A percentile compares a stretch with the other conserved stretches of the same genome.
phyloP scores from a whole-genome alignment of 1,140 invertebrate species.

The Triops cancriformis region DNA sequence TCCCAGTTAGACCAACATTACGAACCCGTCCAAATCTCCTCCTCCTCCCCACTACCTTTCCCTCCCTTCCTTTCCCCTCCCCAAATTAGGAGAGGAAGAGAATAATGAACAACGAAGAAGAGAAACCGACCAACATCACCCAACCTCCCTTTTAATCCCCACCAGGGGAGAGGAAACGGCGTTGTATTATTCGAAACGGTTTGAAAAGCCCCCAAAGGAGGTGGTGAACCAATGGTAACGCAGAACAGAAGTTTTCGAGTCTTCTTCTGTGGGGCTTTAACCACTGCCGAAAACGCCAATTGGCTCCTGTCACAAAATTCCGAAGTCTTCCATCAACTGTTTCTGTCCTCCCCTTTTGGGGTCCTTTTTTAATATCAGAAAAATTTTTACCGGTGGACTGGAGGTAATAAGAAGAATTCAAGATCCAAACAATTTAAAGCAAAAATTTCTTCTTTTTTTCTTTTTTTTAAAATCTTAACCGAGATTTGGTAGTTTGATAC shows the following conservation, averaged over 20 bases:
- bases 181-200: too few species aligned
- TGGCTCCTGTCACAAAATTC: background rate
- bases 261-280: background rate
- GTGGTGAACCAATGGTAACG: background rate
- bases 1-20: background rate
- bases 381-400: too few species aligned
- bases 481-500: background rate
- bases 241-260: background rate
- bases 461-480: background rate
- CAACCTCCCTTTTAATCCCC: background rate
- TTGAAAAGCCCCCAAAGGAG: too few species aligned
- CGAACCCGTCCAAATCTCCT: background rate
- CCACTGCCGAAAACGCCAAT: background rate
- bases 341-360: background rate
- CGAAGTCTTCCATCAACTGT: background rate
- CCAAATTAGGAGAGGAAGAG: background rate
- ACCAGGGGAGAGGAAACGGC: background rate
- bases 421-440: conserved; percentile 6
- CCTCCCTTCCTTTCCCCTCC: background rate
- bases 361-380: too few species aligned
- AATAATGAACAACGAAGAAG: background rate
- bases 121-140: background rate
- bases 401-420: background rate
- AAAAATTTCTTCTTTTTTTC: background rate
- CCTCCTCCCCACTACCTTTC: too few species aligned